phyloP scores from a whole-genome alignment of 2,113 vertebrate species.

The human region GRCh38 chr9:130829001-130829500 shows the following conservation, averaged over 20 bases:
- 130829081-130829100: background rate
- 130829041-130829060: background rate
- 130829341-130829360: too few relatives aligned
- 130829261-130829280: background rate
- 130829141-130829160: slow-evolving; percentile 47
- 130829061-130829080: background rate
- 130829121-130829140: background rate
- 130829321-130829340: too few relatives aligned
- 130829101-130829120: background rate
- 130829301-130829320: too few relatives aligned
- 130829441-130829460: too few relatives aligned
- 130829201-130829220: rapidly evolving
- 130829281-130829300: too few relatives aligned
- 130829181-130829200: background rate
- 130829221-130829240: background rate
- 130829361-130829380: too few relatives aligned
- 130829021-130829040: background rate
- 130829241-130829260: background rate
- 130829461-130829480: too few relatives aligned
- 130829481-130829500: too few relatives aligned
- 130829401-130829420: too few relatives aligned
- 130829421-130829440: too few relatives aligned
- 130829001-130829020: slow-evolving; percentile 4
- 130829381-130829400: too few relatives aligned
- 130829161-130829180: background rate